Evolutionary conservation across 2,113 vertebrate species (phyloP).

Genomic region (Halcyon malimbica): DNA sequence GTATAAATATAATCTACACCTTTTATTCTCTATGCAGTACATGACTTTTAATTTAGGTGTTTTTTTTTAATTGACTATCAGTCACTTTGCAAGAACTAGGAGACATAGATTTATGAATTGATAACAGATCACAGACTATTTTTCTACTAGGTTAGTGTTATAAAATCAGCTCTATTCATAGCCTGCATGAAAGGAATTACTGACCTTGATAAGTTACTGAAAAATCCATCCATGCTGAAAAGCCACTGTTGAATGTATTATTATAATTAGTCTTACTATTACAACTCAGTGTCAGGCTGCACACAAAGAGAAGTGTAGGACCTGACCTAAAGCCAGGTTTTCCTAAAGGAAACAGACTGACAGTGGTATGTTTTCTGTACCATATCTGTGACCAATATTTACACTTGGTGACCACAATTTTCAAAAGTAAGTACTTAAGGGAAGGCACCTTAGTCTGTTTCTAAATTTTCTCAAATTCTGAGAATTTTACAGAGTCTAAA

Average conservation of each 20-base stretch:
- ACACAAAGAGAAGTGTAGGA: background rate
- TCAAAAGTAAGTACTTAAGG: background rate
- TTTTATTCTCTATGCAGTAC: background rate
- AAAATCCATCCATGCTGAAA: constrained; percentile 18
- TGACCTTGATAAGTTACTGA: constrained; percentile 21
- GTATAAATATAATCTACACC: background rate
- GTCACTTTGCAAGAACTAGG: background rate
- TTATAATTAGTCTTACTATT: background rate
- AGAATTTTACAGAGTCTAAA: background rate
- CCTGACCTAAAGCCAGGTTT: background rate
- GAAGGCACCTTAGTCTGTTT: background rate
- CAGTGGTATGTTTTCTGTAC: rapidly evolving
- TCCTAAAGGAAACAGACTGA: background rate
- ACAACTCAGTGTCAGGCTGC: background rate
- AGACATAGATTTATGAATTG: constrained; percentile 16
- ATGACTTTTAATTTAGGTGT: background rate
- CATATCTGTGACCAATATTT: background rate
- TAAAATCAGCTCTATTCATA: constrained; percentile 45
- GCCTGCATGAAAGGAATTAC: constrained; percentile 32
- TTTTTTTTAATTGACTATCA: background rate
- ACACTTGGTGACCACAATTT: background rate
- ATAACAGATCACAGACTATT: constrained; percentile 25
- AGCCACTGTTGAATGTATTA: background rate
- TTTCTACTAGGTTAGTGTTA: background rate
- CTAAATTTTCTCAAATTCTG: background rate